Percentiles rank a stretch among this genome's conserved stretches.
phyloP scores from a whole-genome alignment of 2,888 invertebrate genomes.

The Drosophila imparisetae region DNA sequence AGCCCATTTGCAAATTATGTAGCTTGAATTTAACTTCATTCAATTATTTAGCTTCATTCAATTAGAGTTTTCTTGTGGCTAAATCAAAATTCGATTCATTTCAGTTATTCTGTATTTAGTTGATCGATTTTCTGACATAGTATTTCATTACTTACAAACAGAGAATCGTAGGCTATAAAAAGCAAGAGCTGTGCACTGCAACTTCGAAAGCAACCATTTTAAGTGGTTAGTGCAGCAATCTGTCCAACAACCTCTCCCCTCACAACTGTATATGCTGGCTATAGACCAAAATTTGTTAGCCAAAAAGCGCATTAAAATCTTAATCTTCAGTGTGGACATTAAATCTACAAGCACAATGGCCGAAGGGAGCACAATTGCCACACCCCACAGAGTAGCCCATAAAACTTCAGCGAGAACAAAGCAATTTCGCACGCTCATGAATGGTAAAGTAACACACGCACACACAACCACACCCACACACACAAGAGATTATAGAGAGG shows the following conservation, averaged over 20 bases:
- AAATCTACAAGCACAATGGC: conserved; percentile 58
- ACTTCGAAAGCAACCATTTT: neutral
- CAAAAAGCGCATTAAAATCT: conserved; percentile 69
- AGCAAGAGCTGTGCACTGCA: neutral
- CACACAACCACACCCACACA: conserved; percentile 1
- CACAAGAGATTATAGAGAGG: conserved; percentile 9
- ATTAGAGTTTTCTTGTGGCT: neutral
- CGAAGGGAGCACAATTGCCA: conserved; percentile 21
- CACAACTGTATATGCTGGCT: neutral
- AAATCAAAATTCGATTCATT: neutral
- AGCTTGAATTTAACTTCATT: neutral
- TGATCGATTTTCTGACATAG: neutral
- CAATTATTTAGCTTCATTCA: neutral
- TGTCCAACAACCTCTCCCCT: neutral
- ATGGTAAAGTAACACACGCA: conserved; percentile 39
- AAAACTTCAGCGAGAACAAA: conserved; percentile 65
- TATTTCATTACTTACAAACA: neutral
- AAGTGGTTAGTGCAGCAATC: neutral
- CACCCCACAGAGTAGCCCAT: conserved; percentile 39
- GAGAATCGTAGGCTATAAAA: neutral
- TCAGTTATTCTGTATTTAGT: neutral
- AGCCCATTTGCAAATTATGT: conserved; percentile 1
- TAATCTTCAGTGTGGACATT: conserved; percentile 78
- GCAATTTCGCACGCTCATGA: conserved; percentile 70
- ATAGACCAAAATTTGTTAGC: conserved; percentile 67